Percentiles rank a stretch among this genome's conserved stretches.
These are phyloP conservation scores for Parelbella ahira DNA, from an alignment of 2,888 invertebrate genomes.

Conservation along the genomic window DNA sequence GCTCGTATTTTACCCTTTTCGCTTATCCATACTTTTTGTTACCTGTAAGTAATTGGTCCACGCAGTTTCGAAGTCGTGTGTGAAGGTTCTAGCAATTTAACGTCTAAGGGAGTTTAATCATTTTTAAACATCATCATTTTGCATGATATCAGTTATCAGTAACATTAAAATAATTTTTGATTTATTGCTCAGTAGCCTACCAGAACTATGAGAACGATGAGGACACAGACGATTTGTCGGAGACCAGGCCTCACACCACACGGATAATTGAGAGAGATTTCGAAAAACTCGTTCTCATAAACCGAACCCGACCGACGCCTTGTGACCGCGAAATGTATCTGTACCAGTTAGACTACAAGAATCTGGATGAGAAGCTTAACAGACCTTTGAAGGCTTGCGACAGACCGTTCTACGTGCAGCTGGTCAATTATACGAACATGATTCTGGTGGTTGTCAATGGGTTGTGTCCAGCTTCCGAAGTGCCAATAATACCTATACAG, in stretches of 20 bases:
- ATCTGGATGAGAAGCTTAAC: constrained; percentile 73
- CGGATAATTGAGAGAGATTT: constrained; percentile 78
- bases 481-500: constrained; percentile 60
- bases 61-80: no score
- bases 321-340: constrained; percentile 88
- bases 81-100: no score
- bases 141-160: constrained; percentile 17
- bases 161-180: constrained; percentile 10
- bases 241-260: constrained; percentile 65
- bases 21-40: no score
- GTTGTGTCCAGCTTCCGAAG: constrained; percentile 78
- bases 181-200: constrained; percentile 48
- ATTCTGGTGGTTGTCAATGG: constrained; percentile 88
- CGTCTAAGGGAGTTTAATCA: no score
- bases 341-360: constrained; percentile 74
- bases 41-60: no score
- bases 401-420: constrained; percentile 86
- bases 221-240: constrained; percentile 59
- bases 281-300: constrained; percentile 84
- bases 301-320: constrained; percentile 89
- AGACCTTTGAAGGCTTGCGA: constrained; percentile 62
- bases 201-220: constrained; percentile 75
- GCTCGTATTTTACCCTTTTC: no score
- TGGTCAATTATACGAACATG: constrained; percentile 89
- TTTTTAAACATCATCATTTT: constrained; percentile 29